Conservation (phyloP, 2,888 invertebrate species). For the Scaeva pyrastri region DNA sequence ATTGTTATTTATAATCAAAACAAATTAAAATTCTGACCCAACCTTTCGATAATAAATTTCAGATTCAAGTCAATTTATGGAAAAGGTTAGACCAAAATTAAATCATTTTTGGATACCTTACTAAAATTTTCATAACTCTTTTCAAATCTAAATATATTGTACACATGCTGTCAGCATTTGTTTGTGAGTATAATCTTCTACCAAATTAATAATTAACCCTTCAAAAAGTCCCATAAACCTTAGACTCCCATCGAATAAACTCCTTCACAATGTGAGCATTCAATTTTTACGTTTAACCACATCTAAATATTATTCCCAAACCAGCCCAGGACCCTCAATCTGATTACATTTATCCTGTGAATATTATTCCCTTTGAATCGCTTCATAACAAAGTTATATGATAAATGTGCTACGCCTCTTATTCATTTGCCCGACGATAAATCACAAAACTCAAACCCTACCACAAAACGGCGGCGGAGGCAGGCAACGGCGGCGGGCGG, state of each 20-base stretch:
- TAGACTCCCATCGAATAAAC: not conserved
- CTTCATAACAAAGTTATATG: slow-evolving; percentile 71
- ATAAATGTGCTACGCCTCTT: slow-evolving; percentile 64
- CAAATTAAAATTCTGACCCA: too few relatives aligned
- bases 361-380: slow-evolving; percentile 57
- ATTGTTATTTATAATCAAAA: too few relatives aligned
- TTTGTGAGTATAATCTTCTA: not conserved
- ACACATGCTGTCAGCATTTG: too few relatives aligned
- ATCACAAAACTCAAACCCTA: slow-evolving; percentile 46
- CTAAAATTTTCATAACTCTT: too few relatives aligned
- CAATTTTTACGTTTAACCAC: not conserved
- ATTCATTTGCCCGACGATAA: slow-evolving; percentile 67
- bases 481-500: too few relatives aligned
- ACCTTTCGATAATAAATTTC: too few relatives aligned
- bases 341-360: slow-evolving; percentile 38
- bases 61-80: too few relatives aligned
- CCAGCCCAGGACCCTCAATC: not conserved
- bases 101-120: too few relatives aligned
- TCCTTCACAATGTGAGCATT: not conserved
- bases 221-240: not conserved
- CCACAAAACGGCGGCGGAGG: too few relatives aligned
- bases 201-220: slow-evolving; percentile 11
- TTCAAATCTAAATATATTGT: too few relatives aligned
- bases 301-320: not conserved
- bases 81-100: too few relatives aligned